phyloP scores from a whole-genome alignment of 2,888 invertebrate genomes.

The Zhuqinia jingwanae region DNA sequence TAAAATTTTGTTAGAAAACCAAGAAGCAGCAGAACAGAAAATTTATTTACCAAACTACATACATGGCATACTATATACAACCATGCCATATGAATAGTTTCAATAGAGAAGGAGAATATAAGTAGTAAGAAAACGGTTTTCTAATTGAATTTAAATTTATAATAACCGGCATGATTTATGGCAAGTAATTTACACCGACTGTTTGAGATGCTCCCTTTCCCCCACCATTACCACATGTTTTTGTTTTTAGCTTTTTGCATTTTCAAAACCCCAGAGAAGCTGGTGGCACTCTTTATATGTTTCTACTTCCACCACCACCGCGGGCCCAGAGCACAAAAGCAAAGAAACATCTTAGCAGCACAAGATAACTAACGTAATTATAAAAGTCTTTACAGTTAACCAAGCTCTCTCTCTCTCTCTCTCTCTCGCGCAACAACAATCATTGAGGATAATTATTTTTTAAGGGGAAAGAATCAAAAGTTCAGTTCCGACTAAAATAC shows the following conservation, averaged over 20 bases:
- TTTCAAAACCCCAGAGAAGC: not conserved
- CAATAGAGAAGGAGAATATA: not conserved
- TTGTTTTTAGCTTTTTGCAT: too few species aligned
- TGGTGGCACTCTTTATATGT: too few species aligned
- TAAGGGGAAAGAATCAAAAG: not conserved
- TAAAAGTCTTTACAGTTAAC: too few species aligned
- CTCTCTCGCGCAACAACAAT: not conserved
- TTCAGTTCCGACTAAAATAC: not conserved
- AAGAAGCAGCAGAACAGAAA: not conserved
- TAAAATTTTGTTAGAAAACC: too few species aligned
- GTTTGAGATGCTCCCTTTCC: not conserved
- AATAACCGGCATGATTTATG: conserved; percentile 61
- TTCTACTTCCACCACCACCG: too few species aligned
- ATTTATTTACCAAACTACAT: not conserved
- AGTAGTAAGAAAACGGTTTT: conserved; percentile 48
- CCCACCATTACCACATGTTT: not conserved
- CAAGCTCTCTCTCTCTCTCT: too few species aligned
- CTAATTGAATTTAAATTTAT: conserved; percentile 71
- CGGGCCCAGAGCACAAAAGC: too few species aligned
- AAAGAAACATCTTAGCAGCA: too few species aligned
- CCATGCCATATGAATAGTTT: not conserved
- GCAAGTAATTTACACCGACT: conserved; percentile 59
- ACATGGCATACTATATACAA: not conserved
- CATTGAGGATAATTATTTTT: not conserved
- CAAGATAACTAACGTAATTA: too few species aligned